phyloP scores from a whole-genome alignment of 2,888 invertebrate genomes.

The Microplitis deprimator region DNA sequence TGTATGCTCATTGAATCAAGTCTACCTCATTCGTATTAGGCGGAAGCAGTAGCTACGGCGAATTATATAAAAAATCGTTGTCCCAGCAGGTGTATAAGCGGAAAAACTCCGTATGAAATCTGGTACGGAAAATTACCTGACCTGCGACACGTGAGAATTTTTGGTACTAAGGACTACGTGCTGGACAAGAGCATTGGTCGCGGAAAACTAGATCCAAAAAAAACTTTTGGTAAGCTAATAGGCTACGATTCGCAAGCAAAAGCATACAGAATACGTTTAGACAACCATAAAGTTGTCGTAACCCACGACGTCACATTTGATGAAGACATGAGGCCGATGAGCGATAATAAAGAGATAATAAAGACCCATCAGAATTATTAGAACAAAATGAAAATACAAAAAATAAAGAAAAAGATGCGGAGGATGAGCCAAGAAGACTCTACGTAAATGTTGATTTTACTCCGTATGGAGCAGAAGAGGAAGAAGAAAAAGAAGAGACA shows the following conservation, averaged over 20 bases:
- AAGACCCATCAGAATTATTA: not conserved
- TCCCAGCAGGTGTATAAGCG: constrained; percentile 42
- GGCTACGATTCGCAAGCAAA: constrained; percentile 32
- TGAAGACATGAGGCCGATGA: constrained; percentile 6
- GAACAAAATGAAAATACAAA: not conserved
- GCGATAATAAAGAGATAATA: too few relatives aligned
- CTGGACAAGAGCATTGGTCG: constrained; percentile 19
- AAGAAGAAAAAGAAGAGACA: constrained; percentile 6
- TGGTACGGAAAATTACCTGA: constrained; percentile 40
- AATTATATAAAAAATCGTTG: constrained; percentile 47
- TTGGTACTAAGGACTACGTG: constrained; percentile 32
- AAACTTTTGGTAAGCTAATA: constrained; percentile 15
- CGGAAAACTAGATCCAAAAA: constrained; percentile 31
- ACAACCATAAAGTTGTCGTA: not conserved
- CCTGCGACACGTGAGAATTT: constrained; percentile 23
- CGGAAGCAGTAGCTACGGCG: constrained; percentile 37
- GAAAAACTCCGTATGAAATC: constrained; percentile 48
- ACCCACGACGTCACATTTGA: not conserved
- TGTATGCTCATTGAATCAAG: constrained; percentile 35
- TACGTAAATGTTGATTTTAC: not conserved
- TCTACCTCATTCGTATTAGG: constrained; percentile 38
- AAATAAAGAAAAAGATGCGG: not conserved
- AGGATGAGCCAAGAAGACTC: not conserved
- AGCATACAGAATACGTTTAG: constrained; percentile 23
- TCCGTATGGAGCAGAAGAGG: not conserved